These are phyloP conservation scores for Mesocentrotus franciscanus DNA, from an alignment of 53 echinoderm and acorn worm species.

Conservation along the genomic window DNA sequence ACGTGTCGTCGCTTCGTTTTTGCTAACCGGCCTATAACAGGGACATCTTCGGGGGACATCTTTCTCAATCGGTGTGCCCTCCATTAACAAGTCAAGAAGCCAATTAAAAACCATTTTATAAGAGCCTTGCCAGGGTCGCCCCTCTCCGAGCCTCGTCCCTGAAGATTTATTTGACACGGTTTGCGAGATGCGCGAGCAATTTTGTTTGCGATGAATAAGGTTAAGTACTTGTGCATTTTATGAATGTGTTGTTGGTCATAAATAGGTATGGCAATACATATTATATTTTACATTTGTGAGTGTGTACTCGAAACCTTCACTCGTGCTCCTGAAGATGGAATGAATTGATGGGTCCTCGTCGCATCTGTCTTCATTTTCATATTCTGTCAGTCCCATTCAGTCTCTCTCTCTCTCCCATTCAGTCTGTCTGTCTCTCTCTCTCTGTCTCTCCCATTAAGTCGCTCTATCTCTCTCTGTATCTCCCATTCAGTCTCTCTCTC, in stretches of 20 bases:
- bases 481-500: too few species aligned
- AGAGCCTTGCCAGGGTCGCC: neutral
- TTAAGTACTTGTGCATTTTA: neutral
- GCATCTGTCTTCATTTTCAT: too few species aligned
- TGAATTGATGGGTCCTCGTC: too few species aligned
- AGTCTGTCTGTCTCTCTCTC: too few species aligned
- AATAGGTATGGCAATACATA: neutral
- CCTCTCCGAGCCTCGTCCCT: neutral
- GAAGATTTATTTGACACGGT: neutral
- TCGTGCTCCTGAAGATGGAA: too few species aligned
- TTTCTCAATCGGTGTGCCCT: conserved; percentile 2
- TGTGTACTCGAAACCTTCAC: too few species aligned
- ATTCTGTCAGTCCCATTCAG: neutral
- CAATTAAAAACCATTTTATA: neutral
- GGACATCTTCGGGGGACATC: neutral
- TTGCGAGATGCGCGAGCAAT: neutral
- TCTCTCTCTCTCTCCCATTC: too few species aligned
- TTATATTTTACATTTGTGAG: too few species aligned
- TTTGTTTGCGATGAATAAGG: neutral
- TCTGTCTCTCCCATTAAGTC: too few species aligned
- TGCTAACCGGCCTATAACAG: too few species aligned
- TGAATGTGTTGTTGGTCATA: neutral
- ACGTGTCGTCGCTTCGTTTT: too few species aligned
- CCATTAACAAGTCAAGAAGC: conserved; percentile 22
- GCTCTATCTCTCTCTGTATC: too few species aligned